These are phyloP conservation scores for Leptopterna dolabrata DNA, from an alignment of 2,888 invertebrate genomes.

Conservation along the genomic window DNA sequence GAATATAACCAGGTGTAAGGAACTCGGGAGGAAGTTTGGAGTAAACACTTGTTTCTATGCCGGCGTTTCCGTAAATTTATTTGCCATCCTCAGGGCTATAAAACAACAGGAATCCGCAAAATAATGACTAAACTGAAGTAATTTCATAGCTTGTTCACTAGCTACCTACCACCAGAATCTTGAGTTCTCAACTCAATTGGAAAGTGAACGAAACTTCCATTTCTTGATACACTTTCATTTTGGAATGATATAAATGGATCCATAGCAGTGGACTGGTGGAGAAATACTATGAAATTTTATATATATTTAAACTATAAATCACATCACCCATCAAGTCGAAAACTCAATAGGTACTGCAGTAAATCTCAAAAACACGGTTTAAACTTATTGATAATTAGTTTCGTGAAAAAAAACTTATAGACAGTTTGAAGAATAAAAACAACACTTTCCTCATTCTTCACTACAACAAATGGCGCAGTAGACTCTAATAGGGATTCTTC, in stretches of 20 bases:
- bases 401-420: not conserved
- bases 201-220: no score
- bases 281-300: not conserved
- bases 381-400: not conserved
- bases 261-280: not conserved
- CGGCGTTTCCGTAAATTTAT: no score
- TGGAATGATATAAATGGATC: not conserved
- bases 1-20: no score
- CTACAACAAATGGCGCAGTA: not conserved
- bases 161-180: no score
- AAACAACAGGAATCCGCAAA: no score
- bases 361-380: not conserved
- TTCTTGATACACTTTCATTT: not conserved
- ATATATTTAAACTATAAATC: not conserved
- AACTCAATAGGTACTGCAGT: not conserved
- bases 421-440: not conserved
- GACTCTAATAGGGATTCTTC: not conserved
- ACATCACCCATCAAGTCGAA: not conserved
- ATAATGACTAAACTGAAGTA: no score
- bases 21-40: no score
- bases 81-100: no score
- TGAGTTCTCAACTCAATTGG: no score
- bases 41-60: no score
- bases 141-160: no score
- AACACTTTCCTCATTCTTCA: not conserved